These are phyloP conservation scores for Styela clava DNA, from an alignment of 23 tunicate genomes.

Conservation along the genomic window DNA sequence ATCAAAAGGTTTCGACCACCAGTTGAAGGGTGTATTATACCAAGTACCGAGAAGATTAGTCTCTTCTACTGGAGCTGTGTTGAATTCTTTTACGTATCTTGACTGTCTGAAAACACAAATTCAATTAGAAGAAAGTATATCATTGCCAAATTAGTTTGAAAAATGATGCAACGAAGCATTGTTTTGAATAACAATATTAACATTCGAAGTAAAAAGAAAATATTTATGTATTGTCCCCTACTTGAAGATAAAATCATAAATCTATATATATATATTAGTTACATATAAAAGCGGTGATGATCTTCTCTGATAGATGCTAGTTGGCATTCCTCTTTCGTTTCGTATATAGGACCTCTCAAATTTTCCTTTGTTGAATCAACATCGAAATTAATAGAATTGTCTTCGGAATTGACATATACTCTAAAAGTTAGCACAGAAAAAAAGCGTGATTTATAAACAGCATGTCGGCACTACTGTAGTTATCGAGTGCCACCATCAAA, in stretches of 20 bases:
- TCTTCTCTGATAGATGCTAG: background rate
- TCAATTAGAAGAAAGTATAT: too few relatives aligned
- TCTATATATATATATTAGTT: too few relatives aligned
- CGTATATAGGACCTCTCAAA: constrained; percentile 4
- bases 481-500: too few relatives aligned
- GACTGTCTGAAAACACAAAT: constrained; percentile 8
- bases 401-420: background rate
- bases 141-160: too few relatives aligned
- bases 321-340: background rate
- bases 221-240: too few relatives aligned
- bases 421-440: too few relatives aligned
- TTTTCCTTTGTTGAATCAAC: background rate
- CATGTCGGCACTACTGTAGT: too few relatives aligned
- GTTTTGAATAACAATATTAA: too few relatives aligned
- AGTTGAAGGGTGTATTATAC: background rate
- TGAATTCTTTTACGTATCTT: background rate
- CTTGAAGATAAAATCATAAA: too few relatives aligned
- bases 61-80: constrained; percentile 3
- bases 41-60: background rate
- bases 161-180: too few relatives aligned
- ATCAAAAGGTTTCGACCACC: constrained; percentile 19
- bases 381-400: background rate
- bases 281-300: constrained; percentile 9
- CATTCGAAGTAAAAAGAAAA: too few relatives aligned
- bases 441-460: too few relatives aligned